These are phyloP conservation scores for Benthosema pterotum DNA, from an alignment of 2,797 vertebrate species.

Conservation along the genomic window DNA sequence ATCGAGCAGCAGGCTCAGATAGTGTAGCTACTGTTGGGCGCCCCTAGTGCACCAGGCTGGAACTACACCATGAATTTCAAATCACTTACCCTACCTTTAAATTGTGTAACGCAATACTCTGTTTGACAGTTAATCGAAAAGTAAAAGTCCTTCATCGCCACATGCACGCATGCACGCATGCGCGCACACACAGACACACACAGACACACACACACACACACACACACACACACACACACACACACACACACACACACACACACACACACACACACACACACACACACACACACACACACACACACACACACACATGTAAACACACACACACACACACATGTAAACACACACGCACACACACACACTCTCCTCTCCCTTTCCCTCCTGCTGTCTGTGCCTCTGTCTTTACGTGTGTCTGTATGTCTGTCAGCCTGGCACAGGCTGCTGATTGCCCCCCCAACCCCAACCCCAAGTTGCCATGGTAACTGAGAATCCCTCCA, in stretches of 20 bases:
- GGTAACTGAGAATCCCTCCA: constrained; percentile 44
- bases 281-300: constrained; percentile 8
- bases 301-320: background rate
- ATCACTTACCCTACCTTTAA: too few species aligned
- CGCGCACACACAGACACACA: background rate
- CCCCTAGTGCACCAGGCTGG: too few species aligned
- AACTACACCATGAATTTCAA: too few species aligned
- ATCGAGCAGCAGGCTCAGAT: too few species aligned
- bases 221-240: constrained; percentile 14
- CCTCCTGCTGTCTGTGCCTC: constrained; percentile 67
- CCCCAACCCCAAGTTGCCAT: constrained; percentile 55
- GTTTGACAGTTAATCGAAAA: too few species aligned
- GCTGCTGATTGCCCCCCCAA: constrained; percentile 52
- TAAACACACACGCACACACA: constrained; percentile 16
- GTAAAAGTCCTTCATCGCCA: too few species aligned
- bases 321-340: constrained; percentile 6
- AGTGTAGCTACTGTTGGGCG: too few species aligned
- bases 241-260: constrained; percentile 23
- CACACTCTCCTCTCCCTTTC: constrained; percentile 29
- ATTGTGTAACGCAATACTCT: too few species aligned
- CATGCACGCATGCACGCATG: too few species aligned
- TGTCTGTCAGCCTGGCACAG: constrained; percentile 42
- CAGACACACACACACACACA: background rate
- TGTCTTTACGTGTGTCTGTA: constrained; percentile 49
- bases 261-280: constrained; percentile 3